These are phyloP conservation scores for Clarias batrachus DNA, from an alignment of 2,113 vertebrate species.

Conservation along the genomic window DNA sequence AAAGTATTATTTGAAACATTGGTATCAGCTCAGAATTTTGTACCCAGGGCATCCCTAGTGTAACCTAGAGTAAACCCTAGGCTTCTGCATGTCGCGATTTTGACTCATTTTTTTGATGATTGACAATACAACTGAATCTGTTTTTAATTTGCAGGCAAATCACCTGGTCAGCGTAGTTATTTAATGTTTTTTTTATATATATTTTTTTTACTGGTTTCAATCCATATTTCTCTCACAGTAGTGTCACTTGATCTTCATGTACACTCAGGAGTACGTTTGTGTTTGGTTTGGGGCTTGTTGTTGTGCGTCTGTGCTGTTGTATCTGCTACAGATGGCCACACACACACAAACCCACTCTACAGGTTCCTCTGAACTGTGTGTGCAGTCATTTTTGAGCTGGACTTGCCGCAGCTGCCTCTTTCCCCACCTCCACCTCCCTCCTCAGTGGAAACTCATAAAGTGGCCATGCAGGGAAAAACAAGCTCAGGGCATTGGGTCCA, in stretches of 20 bases:
- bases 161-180: neutral
- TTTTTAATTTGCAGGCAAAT: neutral
- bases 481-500: constrained; percentile 47
- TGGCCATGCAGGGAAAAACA: constrained; percentile 39
- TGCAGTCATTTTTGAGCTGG: constrained; percentile 16
- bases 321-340: neutral
- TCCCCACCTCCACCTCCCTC: neutral
- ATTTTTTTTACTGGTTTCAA: neutral
- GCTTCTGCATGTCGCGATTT: neutral
- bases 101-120: neutral
- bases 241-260: neutral
- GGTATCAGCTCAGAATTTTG: too few relatives aligned
- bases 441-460: constrained; percentile 47
- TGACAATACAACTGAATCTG: neutral
- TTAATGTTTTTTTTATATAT: neutral
- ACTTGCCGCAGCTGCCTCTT: neutral
- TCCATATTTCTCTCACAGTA: neutral
- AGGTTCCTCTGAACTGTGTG: neutral
- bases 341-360: neutral
- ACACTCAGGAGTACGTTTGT: neutral
- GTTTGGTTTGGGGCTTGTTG: neutral
- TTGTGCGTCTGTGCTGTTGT: neutral
- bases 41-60: too few relatives aligned
- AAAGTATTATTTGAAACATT: too few relatives aligned
- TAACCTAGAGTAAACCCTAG: too few relatives aligned